These are phyloP conservation scores for Ceratina japonica DNA, from an alignment of 1,140 invertebrate genomes.

Conservation along the genomic window DNA sequence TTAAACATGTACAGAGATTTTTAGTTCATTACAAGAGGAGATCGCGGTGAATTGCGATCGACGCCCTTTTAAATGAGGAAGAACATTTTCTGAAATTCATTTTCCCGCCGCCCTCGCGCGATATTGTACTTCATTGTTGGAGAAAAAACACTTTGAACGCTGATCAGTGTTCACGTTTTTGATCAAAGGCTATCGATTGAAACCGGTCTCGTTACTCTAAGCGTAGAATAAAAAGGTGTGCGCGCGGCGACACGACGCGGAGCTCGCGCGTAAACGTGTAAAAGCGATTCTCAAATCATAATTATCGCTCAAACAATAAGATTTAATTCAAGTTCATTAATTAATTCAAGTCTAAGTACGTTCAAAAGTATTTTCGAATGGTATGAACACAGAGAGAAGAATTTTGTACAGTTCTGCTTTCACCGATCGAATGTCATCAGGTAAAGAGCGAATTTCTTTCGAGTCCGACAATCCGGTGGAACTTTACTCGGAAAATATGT, in stretches of 20 bases:
- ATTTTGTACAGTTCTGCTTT: neutral
- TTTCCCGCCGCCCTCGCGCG: no score
- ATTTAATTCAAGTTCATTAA: no score
- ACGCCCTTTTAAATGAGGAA: neutral
- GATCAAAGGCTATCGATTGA: neutral
- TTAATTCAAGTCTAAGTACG: no score
- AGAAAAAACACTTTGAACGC: neutral
- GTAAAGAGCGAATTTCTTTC: neutral
- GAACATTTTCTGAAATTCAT: neutral
- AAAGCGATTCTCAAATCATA: neutral
- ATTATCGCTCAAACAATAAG: neutral
- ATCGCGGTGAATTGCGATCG: neutral
- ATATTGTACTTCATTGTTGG: neutral
- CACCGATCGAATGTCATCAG: neutral
- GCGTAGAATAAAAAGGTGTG: no score
- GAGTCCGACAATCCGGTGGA: neutral
- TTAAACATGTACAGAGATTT: slow-evolving; percentile 15
- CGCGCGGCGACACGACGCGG: no score
- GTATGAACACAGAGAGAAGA: neutral
- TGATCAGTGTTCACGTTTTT: neutral
- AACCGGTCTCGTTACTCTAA: neutral
- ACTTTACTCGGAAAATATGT: neutral
- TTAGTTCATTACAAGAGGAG: neutral
- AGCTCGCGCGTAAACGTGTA: no score
- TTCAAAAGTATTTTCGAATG: no score